A percentile compares a stretch with the other conserved stretches of the same genome.
Evolutionary conservation across 30 jellyfish, hydroid and myxozoan genomes (phyloP).

Genomic region (Sanderia malayensis): DNA sequence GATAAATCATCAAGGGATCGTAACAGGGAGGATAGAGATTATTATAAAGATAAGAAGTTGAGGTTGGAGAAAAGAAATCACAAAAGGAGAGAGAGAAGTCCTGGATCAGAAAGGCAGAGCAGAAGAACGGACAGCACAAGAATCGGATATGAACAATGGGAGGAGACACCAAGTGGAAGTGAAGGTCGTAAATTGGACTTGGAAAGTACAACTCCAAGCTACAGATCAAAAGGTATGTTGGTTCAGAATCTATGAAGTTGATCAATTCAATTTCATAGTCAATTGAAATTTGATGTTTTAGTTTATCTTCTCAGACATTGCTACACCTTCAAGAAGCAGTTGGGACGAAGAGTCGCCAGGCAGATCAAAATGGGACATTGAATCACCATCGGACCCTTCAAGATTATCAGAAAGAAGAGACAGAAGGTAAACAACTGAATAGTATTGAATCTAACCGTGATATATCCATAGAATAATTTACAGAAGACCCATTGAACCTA

Average conservation of each 20-base stretch:
- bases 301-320: constrained; percentile 32
- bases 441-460: too few relatives aligned
- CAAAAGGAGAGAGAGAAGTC: constrained; percentile 26
- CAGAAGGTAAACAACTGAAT: not conserved
- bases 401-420: constrained; percentile 42
- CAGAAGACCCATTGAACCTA: too few relatives aligned
- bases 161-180: constrained; percentile 88
- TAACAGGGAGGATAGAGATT: constrained; percentile 34
- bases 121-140: constrained; percentile 49
- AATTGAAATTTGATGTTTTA: too few relatives aligned
- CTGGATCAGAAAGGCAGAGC: constrained; percentile 27
- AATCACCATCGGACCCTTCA: constrained; percentile 52
- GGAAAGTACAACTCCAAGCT: constrained; percentile 85
- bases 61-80: not conserved
- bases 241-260: too few relatives aligned
- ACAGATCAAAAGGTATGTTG: constrained; percentile 69
- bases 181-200: constrained; percentile 44
- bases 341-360: constrained; percentile 88
- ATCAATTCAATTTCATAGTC: too few relatives aligned
- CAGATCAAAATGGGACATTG: constrained; percentile 78
- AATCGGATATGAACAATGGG: constrained; percentile 90
- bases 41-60: constrained; percentile 5
- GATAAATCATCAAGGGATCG: constrained; percentile 1
- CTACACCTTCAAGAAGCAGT: constrained; percentile 83
- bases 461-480: too few relatives aligned